phyloP scores from a whole-genome alignment of 2,797 vertebrate species.

The Sternotherus odoratus region DNA sequence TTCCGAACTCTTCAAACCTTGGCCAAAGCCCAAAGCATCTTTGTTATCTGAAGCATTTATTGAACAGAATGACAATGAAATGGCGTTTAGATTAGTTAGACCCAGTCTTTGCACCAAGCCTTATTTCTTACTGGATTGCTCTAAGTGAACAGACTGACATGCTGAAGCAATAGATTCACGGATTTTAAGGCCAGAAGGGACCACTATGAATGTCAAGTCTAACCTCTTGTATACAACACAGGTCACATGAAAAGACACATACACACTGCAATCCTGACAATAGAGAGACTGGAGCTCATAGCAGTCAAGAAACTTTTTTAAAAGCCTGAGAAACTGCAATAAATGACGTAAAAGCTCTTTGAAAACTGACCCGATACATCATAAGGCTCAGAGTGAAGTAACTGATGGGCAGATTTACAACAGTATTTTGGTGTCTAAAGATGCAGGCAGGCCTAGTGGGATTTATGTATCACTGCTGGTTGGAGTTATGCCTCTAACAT shows the following conservation, averaged over 20 bases:
- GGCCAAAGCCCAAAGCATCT: constrained; percentile 57
- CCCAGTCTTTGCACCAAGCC: background rate
- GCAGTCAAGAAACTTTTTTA: background rate
- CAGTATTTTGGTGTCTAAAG: background rate
- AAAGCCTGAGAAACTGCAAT: background rate
- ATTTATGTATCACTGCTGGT: background rate
- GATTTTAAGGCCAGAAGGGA: background rate
- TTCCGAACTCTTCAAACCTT: constrained; percentile 64
- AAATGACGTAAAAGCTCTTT: background rate
- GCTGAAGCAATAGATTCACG: background rate
- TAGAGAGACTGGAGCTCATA: background rate
- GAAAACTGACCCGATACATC: background rate
- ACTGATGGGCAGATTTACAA: background rate
- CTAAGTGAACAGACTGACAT: background rate
- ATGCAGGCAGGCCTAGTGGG: background rate
- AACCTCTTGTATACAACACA: background rate
- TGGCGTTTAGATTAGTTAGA: background rate
- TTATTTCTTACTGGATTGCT: background rate
- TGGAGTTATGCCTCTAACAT: background rate
- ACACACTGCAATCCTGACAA: background rate
- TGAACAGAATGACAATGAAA: constrained; percentile 31
- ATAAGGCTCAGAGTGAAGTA: background rate
- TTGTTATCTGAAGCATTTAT: constrained; percentile 66
- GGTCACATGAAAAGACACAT: background rate
- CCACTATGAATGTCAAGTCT: accelerated